phyloP scores from a whole-genome alignment of 2,888 invertebrate species.

The Acleris holmiana region DNA sequence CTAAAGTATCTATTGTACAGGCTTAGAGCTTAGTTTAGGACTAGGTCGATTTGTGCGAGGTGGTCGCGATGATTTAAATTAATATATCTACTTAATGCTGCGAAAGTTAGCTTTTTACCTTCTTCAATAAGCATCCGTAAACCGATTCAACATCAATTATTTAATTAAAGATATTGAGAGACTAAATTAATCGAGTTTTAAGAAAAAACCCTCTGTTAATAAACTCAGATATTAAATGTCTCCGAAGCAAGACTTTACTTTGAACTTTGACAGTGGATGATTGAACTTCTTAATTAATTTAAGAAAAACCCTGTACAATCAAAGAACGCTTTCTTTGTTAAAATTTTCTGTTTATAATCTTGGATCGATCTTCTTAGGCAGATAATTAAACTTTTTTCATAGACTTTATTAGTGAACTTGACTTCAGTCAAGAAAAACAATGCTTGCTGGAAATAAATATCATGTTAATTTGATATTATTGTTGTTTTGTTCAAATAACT shows the following conservation, averaged over 20 bases:
- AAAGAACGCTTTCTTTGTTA: constrained; percentile 17
- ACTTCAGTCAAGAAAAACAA: too few species aligned
- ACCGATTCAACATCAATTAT: too few species aligned
- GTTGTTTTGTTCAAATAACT: too few species aligned
- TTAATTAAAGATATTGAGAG: background rate
- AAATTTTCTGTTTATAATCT: constrained; percentile 4
- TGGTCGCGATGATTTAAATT: too few species aligned
- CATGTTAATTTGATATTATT: too few species aligned
- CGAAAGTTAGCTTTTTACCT: too few species aligned
- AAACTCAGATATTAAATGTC: constrained; percentile 7
- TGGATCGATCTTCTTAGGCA: constrained; percentile 2
- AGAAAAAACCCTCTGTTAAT: background rate
- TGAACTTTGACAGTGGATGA: constrained; percentile 17
- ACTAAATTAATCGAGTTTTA: constrained; percentile 5
- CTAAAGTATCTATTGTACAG: too few species aligned
- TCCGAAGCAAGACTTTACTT: constrained; percentile 12
- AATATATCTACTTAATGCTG: too few species aligned
- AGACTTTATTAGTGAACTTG: background rate
- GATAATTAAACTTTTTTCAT: constrained; percentile 11
- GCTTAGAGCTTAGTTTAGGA: too few species aligned
- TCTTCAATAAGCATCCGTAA: too few species aligned
- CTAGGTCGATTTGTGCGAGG: too few species aligned
- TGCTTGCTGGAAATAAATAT: too few species aligned
- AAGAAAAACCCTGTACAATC: constrained; percentile 16
- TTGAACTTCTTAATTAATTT: constrained; percentile 29